Evolutionary conservation across 2,113 vertebrate genomes (phyloP).

Genomic region (Mirza zaza): DNA sequence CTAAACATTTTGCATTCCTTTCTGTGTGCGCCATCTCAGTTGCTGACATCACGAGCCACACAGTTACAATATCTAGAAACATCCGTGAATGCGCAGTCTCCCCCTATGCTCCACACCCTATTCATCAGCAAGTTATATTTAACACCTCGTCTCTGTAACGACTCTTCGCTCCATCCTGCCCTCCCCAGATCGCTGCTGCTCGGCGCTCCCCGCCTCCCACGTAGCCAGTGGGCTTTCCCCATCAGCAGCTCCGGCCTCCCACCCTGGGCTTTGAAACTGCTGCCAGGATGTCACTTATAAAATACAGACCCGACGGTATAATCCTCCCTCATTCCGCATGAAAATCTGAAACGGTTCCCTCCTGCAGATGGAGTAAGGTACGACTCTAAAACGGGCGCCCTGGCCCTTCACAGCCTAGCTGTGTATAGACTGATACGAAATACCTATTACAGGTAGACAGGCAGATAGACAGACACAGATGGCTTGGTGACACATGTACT

Average conservation of each 20-base stretch:
- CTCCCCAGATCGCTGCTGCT: neutral
- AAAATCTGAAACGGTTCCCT: neutral
- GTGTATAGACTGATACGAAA: neutral
- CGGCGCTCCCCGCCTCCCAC: accelerated
- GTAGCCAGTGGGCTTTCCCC: neutral
- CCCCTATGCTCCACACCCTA: no score
- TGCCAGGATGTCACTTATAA: neutral
- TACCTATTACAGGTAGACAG: neutral
- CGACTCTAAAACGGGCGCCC: neutral
- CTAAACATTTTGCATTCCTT: neutral
- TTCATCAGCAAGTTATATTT: accelerated
- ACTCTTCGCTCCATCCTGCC: accelerated
- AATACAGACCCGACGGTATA: neutral
- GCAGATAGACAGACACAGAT: neutral
- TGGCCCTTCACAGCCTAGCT: neutral
- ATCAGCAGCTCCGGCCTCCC: no score
- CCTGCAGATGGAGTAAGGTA: no score
- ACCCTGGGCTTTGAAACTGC: neutral
- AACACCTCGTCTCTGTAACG: accelerated
- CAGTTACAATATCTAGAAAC: neutral
- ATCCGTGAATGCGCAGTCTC: neutral
- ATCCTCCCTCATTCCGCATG: neutral
- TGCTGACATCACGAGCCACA: neutral
- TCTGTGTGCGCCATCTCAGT: neutral
- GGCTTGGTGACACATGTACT: neutral